phyloP scores from a whole-genome alignment of 2,113 vertebrate species.

The Coptodon rendalli region DNA sequence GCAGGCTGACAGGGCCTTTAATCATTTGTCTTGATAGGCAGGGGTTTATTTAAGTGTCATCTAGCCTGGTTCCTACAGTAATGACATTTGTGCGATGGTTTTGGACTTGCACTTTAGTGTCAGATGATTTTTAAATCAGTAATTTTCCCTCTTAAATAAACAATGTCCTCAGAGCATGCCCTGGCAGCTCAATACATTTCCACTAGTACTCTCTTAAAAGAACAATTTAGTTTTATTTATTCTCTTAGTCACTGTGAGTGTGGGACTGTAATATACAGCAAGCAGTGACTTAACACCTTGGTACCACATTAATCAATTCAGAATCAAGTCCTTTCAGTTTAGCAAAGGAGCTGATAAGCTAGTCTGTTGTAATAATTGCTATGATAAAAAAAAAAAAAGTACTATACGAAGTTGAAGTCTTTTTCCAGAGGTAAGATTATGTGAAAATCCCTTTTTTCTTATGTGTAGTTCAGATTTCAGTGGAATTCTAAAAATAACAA shows the following conservation, averaged over 20 bases:
- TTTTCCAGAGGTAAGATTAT: conserved; percentile 21
- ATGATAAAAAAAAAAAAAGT: neutral
- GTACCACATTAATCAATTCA: conserved; percentile 48
- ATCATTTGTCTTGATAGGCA: conserved; percentile 57
- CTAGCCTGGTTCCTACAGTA: conserved; percentile 13
- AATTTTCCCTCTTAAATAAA: conserved; percentile 63
- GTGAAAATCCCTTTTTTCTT: conserved; percentile 25
- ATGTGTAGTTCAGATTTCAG: conserved; percentile 21
- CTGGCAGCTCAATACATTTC: conserved; percentile 44
- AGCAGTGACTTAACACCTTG: conserved; percentile 23
- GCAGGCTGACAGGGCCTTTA: conserved; percentile 40
- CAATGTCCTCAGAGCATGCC: conserved; percentile 31
- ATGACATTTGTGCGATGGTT: conserved; percentile 54
- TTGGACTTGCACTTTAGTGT: conserved; percentile 42
- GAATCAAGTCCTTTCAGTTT: neutral
- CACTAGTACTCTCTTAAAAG: conserved; percentile 17
- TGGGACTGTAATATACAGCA: conserved; percentile 20
- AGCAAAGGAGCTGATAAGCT: conserved; percentile 41
- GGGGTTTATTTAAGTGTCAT: conserved; percentile 53
- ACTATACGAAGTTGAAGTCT: neutral
- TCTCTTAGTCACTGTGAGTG: conserved; percentile 6
- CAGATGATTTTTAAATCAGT: conserved; percentile 52
- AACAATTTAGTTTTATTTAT: conserved; percentile 41
- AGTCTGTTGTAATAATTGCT: conserved; percentile 8
- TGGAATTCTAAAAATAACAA: conserved; percentile 44